These are phyloP conservation scores for Cyprinella venusta DNA, from an alignment of 2,797 vertebrate genomes.

Conservation along the genomic window DNA sequence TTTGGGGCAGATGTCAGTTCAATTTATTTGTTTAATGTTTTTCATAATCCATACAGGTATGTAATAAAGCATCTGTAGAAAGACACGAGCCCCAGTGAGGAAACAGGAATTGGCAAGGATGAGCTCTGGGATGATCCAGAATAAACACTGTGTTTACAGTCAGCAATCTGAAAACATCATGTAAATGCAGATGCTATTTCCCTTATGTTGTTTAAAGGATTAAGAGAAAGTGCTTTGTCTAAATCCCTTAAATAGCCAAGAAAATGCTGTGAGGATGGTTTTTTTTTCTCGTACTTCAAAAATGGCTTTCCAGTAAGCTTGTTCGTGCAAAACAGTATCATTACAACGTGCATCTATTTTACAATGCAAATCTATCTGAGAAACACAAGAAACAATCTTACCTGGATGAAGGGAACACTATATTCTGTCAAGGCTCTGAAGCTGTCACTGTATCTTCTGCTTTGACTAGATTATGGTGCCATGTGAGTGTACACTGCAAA, in stretches of 20 bases:
- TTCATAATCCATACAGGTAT: neutral
- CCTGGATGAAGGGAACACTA: neutral
- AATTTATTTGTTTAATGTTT: neutral
- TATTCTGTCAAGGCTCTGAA: neutral
- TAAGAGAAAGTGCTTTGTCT: neutral
- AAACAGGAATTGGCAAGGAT: neutral
- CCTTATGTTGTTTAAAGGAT: neutral
- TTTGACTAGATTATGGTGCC: neutral
- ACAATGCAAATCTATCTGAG: slow-evolving; percentile 14
- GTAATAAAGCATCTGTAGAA: neutral
- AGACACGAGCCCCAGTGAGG: neutral
- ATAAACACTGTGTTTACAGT: neutral
- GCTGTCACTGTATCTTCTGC: neutral
- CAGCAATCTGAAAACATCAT: neutral
- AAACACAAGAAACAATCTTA: neutral
- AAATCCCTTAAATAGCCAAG: neutral
- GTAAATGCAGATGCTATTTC: neutral
- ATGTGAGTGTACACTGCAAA: neutral
- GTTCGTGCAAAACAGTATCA: slow-evolving; percentile 9
- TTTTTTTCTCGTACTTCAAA: neutral
- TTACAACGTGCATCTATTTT: slow-evolving; percentile 4
- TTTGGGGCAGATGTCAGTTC: neutral
- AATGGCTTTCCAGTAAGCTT: neutral
- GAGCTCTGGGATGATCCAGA: neutral
- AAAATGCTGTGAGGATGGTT: neutral